These are phyloP conservation scores for Cephus spinipes DNA, from an alignment of 2,888 invertebrate genomes.

Conservation along the genomic window DNA sequence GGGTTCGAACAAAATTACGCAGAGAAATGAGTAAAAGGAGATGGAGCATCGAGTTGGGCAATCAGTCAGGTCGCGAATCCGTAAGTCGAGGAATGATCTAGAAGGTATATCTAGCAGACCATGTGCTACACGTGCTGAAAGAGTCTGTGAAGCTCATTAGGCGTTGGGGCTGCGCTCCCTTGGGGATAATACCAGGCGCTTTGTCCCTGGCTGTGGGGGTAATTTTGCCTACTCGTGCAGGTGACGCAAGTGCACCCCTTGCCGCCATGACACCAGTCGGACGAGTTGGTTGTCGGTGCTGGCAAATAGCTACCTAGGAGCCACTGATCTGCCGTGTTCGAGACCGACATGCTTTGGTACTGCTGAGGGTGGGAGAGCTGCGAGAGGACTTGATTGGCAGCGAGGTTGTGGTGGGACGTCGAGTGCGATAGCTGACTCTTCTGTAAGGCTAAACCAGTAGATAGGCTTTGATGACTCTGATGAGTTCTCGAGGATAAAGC, in stretches of 20 bases:
- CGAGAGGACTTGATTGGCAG: slow-evolving; percentile 2
- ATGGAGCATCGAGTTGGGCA: too few species aligned
- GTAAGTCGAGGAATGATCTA: neutral
- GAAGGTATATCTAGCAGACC: slow-evolving; percentile 14
- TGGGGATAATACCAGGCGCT: slow-evolving; percentile 19
- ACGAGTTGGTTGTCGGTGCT: slow-evolving; percentile 5
- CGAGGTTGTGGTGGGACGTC: too few species aligned
- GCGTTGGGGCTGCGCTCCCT: slow-evolving; percentile 13
- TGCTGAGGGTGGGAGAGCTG: slow-evolving; percentile 10
- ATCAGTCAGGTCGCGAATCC: too few species aligned
- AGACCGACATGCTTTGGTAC: slow-evolving; percentile 18
- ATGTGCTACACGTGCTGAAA: slow-evolving; percentile 22
- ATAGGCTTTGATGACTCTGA: too few species aligned
- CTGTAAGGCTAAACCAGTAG: too few species aligned
- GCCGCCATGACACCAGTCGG: slow-evolving; percentile 21
- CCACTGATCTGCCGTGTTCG: slow-evolving; percentile 12
- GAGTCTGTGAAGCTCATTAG: slow-evolving; percentile 19
- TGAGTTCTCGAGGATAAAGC: too few species aligned
- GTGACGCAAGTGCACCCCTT: slow-evolving; percentile 16
- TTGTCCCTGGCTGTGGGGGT: slow-evolving; percentile 15
- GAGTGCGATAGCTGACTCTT: slow-evolving; percentile 13
- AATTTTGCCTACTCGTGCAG: slow-evolving; percentile 6
- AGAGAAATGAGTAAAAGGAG: too few species aligned
- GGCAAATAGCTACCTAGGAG: slow-evolving; percentile 16
- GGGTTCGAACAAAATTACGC: too few species aligned